Percentiles rank a stretch among this genome's conserved stretches.
phyloP scores from a whole-genome alignment of 2,113 vertebrate genomes.

The Numida meleagris region DNA sequence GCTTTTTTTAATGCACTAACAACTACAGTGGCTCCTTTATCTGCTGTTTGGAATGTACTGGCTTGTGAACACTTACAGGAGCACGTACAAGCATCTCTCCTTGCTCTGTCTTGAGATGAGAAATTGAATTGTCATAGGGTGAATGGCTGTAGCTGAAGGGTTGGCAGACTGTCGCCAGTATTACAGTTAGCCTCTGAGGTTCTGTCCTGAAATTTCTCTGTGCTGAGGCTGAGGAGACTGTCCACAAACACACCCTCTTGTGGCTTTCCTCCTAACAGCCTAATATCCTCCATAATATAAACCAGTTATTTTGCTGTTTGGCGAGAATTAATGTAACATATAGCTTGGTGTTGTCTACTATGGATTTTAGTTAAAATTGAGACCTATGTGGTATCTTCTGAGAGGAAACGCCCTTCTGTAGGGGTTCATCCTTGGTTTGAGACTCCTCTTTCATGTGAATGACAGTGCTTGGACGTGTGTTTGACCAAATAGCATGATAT shows the following conservation, averaged over 20 bases:
- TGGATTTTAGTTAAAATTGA: background rate
- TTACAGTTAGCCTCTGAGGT: background rate
- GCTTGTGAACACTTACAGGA: background rate
- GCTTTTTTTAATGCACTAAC: background rate
- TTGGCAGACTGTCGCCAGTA: background rate
- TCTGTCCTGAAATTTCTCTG: background rate
- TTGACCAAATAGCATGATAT: background rate
- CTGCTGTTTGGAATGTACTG: background rate
- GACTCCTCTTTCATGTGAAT: background rate
- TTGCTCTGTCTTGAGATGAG: background rate
- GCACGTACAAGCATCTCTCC: background rate
- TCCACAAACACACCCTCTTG: background rate
- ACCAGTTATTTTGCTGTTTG: fast-evolving
- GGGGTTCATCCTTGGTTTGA: background rate
- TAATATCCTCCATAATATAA: background rate
- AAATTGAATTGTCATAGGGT: background rate
- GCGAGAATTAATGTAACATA: background rate
- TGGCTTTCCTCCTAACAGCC: fast-evolving
- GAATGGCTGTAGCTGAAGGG: background rate
- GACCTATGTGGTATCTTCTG: background rate
- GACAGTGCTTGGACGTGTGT: fast-evolving
- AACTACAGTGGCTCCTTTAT: background rate
- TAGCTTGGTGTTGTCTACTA: background rate
- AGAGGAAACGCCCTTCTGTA: fast-evolving
- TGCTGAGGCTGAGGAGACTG: background rate